phyloP scores from a whole-genome alignment of 1,140 invertebrate genomes.

The Aricia agestis region DNA sequence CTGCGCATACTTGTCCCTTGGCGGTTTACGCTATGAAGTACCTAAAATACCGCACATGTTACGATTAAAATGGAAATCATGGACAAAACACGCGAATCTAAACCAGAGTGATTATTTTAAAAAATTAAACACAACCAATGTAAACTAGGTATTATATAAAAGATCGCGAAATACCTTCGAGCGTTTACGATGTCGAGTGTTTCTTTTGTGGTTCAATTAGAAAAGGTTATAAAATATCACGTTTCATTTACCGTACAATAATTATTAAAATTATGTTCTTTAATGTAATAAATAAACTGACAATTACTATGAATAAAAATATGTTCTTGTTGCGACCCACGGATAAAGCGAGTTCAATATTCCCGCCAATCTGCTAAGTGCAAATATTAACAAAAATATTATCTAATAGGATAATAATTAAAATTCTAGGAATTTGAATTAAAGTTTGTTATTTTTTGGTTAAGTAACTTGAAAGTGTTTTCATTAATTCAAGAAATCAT shows the following conservation, averaged over 20 bases:
- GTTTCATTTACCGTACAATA: neutral
- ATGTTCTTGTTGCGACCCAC: no score
- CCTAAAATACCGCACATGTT: constrained; percentile 18
- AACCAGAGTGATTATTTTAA: neutral
- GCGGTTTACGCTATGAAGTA: constrained; percentile 34
- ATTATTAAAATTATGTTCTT: neutral
- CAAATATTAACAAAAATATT: neutral
- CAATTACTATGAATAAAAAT: no score
- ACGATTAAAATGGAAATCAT: constrained; percentile 8
- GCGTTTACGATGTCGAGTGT: neutral
- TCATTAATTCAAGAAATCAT: no score
- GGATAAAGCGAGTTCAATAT: neutral
- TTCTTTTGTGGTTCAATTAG: neutral
- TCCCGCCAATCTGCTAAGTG: neutral
- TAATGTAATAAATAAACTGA: neutral
- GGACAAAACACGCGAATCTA: neutral
- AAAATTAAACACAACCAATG: neutral
- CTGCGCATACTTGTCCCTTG: constrained; percentile 44
- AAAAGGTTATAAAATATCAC: neutral
- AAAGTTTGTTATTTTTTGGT: no score
- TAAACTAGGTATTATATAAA: neutral
- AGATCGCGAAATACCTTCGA: neutral
- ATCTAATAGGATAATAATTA: neutral
- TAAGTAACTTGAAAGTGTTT: no score
- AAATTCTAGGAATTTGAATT: no score